Percentiles rank a stretch among this genome's conserved stretches.
Conservation (phyloP, 2,888 invertebrate species). For the Ptilodon capucinus region DNA sequence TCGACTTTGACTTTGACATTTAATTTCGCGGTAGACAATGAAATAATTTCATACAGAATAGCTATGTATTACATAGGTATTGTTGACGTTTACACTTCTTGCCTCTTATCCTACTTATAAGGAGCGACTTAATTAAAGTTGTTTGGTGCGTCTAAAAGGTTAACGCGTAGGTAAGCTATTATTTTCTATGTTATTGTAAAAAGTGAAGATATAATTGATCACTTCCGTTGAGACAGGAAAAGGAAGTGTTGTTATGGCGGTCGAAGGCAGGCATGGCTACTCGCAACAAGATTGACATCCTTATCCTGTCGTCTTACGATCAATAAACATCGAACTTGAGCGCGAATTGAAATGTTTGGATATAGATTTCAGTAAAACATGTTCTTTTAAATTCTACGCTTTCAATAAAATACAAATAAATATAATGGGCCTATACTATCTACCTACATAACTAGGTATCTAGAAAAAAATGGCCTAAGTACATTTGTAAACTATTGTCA, state of each 20-base stretch:
- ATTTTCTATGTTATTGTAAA: constrained; percentile 8
- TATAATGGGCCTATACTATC: too few species aligned
- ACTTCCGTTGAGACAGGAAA: constrained; percentile 82
- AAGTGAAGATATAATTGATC: constrained; percentile 22
- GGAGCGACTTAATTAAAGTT: not conserved
- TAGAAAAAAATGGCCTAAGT: too few species aligned
- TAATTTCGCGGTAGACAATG: constrained; percentile 43
- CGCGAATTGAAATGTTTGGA: constrained; percentile 30
- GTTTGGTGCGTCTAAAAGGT: not conserved
- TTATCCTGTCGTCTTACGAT: constrained; percentile 61
- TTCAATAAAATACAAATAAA: too few species aligned
- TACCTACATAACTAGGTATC: too few species aligned
- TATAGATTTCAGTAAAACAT: not conserved
- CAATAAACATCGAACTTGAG: constrained; percentile 30
- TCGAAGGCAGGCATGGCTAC: constrained; percentile 46
- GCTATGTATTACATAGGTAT: constrained; percentile 19
- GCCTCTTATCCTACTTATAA: constrained; percentile 3
- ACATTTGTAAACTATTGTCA: too few species aligned
- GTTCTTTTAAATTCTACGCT: too few species aligned
- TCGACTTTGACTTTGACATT: constrained; percentile 36
- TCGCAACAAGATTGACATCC: constrained; percentile 48
- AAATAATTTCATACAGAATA: constrained; percentile 24
- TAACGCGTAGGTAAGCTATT: constrained; percentile 28
- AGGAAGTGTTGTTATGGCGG: constrained; percentile 83
- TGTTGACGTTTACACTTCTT: constrained; percentile 44